Evolutionary conservation across 2,888 invertebrate species (phyloP), one percentile per base, ranked within the genome.

Genomic region (Mechanitis mazaeus): DNA sequence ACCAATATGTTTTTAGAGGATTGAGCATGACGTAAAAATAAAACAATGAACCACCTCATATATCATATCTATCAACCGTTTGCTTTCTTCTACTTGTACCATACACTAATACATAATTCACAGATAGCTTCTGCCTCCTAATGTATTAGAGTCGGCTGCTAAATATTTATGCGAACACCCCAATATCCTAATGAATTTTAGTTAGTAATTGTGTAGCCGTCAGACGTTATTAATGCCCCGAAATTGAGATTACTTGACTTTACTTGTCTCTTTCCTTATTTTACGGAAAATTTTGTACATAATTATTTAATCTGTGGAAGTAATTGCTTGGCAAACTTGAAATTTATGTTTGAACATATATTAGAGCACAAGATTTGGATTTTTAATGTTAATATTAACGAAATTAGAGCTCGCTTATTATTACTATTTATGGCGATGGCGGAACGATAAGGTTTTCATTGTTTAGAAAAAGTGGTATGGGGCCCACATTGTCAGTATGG

Each of bases 171-270:
- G 73, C 71, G 74, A 72, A 76, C 72, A 72, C 71, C 59, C 74
- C 79, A 80, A 83, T 83, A 74, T 79, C 67, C 80, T 82, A 81
- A 83, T 82, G 83, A 83, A 81, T 79, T 79, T 78, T 71, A 74
- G 75, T 61, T 60, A 64, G 68, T 65, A 67, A 68, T 68, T 77
- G 70, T 55, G 38, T 60, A 58, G 47, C n/a, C 55, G 59, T 61
- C 62, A 58, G 60, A 63, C 64, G 58, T 65, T 66, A 63, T 65
- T 67, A 60, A 63, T 65, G 59, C 56, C 59, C 45, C 56, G 63
- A 56, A 61, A 63, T 64, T 64, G 55, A 57, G 54, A 58, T 58
- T 59, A 63, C 59, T 57, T 60, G 59, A 59, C 59, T 63, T 54
- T 54, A 42, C 56, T 59, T 59, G 55, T 59, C 31, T 50, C 50